Base-by-base conservation (phyloP, 2,113 vertebrate species). In the Indicator indicator region DNA sequence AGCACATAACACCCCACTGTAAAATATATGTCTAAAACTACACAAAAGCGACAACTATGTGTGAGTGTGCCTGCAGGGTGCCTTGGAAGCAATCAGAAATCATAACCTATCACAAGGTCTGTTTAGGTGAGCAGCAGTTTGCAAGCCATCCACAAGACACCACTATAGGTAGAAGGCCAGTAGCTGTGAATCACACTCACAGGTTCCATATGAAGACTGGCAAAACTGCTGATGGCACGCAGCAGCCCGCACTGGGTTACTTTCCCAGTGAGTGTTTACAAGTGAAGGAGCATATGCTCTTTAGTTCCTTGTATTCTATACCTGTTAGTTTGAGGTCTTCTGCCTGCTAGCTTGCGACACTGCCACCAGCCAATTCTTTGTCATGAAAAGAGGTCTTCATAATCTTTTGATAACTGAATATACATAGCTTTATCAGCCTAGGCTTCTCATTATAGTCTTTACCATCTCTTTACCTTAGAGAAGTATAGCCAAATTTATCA, bases 11-110 rank as follows among this genome's bases (percentile, higher is more conserved):
- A 40, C 11, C 5, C 6, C 4, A 1, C 20, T 12, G 7, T 15
- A 40, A 90, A 91, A 55, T 20, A 3, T 2, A 8, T 5, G 12
- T 50, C 40, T 80, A 40, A 55, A 77, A n/a, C 4, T 9, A 42
- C 1, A 16, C 44, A 77, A 68, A 80, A 76, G 55, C 15, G 2
- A 59, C 5, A 18, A 10, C 4, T 21, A 5, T 0, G 0, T 7
- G 19, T 26, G 32, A 79, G 4, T 23, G n/a, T 15, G 58, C 10
- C 79, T 46, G 13, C 26, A 40, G 27, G 11, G 16, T 26, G 12
- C 26, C 28, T 58, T n/a, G 9, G 44, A 48, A 91, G 18, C 33
- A 48, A n/a, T 77, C 44, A 12, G 26, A 70, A 81, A 60, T n/a
- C 55, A 30, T 30, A 75, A 46, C 15, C 32, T 40, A 26, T 12